Evolutionary conservation across 1,140 invertebrate genomes (phyloP).

Genomic region (Bursaphelenchus mucronatus): DNA sequence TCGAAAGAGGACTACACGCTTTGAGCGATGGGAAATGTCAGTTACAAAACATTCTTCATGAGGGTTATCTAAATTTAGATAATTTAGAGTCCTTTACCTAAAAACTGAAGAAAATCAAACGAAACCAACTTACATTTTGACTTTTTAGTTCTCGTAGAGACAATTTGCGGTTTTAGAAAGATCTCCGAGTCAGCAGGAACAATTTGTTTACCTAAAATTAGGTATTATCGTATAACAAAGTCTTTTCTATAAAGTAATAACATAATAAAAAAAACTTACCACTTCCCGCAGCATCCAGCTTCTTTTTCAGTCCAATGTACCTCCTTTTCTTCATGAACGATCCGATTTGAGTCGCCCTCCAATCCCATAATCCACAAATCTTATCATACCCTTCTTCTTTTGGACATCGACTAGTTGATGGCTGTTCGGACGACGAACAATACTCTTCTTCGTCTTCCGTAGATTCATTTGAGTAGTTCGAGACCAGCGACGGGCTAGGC

Average conservation of each 20-base stretch:
- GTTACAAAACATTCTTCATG: conserved; percentile 19
- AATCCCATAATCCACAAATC: neutral
- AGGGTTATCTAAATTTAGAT: conserved; percentile 18
- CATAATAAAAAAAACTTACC: conserved; percentile 8
- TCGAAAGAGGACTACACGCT: conserved; percentile 10
- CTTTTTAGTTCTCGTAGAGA: neutral
- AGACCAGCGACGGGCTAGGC: too few relatives aligned
- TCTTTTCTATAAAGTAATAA: conserved; percentile 2
- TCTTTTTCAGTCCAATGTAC: neutral
- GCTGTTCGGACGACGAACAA: too few relatives aligned
- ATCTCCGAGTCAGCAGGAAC: conserved; percentile 8
- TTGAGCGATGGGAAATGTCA: conserved; percentile 20
- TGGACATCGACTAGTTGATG: too few relatives aligned
- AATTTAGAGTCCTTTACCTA: neutral
- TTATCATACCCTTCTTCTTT: too few relatives aligned
- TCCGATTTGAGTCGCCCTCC: conserved; percentile 12
- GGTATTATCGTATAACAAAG: neutral
- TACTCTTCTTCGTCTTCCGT: too few relatives aligned
- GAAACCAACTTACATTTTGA: conserved; percentile 11
- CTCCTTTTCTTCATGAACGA: conserved; percentile 16
- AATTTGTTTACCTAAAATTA: conserved; percentile 12
- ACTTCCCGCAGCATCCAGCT: conserved; percentile 1
- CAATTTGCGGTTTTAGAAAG: neutral
- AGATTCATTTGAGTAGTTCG: too few relatives aligned
- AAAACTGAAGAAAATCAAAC: conserved; percentile 6